Evolutionary conservation across 2,888 invertebrate genomes (phyloP), one percentile per base, ranked within the genome.

Genomic region (Serrognathus titanus): DNA sequence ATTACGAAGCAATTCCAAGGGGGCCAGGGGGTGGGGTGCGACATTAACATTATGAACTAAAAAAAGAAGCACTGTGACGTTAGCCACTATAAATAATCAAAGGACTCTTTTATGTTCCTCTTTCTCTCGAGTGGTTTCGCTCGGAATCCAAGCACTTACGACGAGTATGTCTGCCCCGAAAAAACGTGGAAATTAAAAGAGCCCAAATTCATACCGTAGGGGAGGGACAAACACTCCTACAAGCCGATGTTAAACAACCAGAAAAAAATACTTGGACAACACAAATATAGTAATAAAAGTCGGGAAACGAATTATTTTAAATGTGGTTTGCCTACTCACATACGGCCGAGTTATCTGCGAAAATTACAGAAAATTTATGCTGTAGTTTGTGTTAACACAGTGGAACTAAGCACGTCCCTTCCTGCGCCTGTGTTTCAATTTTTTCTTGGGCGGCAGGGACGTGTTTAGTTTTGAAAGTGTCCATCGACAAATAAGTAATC

Each of bases 271-370:
- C 7, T 31, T 31, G 24, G 24, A 53, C 49, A 54, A 58, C 31
- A 52, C 11, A 52, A 16, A 45, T 8, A 53, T 50, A 53, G 50
- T 53, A n/a, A n/a, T n/a, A 54, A 48, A 66, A 16, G 69, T 70
- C 66, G 68, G 70, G 69, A 69, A 67, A 70, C 69, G 66, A 69
- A 68, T 68, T 31, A 31, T 31, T 63, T 67, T 66, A 64, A 67
- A 68, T 61, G 69, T 67, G 64, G 68, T 71, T 70, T 68, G 70
- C 75, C 74, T 75, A 75, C 75, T 75, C 75, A 77, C 75, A 74
- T 75, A 75, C 73, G 67, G 75, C 75, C 75, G 75, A 73, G 75
- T 75, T 75, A 71, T 75, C 76, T 76, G 76, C 67, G 70, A 75
- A 75, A 71, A 74, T 74, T 68, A 74, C 69, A 73, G 58, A 60